Evolutionary conservation across 2,797 vertebrate genomes (phyloP), one percentile per base, ranked within the genome.

Genomic region (Semotilus atromaculatus): DNA sequence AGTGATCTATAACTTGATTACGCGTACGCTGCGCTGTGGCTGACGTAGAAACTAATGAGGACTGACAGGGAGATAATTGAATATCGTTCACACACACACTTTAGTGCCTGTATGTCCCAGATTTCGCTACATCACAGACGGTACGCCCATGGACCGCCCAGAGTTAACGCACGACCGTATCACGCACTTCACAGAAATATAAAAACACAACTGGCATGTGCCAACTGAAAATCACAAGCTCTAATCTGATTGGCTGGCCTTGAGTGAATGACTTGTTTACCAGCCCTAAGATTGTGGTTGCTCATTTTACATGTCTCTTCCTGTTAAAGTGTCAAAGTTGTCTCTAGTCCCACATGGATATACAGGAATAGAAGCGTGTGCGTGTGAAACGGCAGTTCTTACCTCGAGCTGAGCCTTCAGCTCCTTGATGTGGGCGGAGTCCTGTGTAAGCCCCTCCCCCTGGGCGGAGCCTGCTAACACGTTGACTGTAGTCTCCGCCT

Each of bases 401-500:
- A 98, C 98, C 95, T 97, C 94, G 70, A 97, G 94, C 92, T 98
- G 97, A 79, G 88, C 94, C 85, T 95, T 95, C 87, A 99, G 95
- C 71, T 98, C 96, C 84, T 93, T 93, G 75, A 93, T 23, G 4
- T 94, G 93, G 89, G 89, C 79, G 4, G 93, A 93, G 88, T 98
- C 98, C 91, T 96, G 96, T 48, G 94, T 94, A 40, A 96, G 91
- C 70, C 96, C 94, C 91, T 99, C 98, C 89, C 96, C 95, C 89
- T 97, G 95, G 14, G 97, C 96, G 85, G 97, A 96, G 19, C 98
- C 97, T 0, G 94, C 94, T 78, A 99, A 94, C 81, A 98, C 96
- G 7, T 98, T 99, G 78, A 96, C 92, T 0, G 97, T 97, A 0
- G 97, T 96, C 92, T 99, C 98, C 0, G 97, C 97, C 92, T 99